Base-by-base conservation (phyloP, 2,113 vertebrate species). In the Emberiza fucata region DNA sequence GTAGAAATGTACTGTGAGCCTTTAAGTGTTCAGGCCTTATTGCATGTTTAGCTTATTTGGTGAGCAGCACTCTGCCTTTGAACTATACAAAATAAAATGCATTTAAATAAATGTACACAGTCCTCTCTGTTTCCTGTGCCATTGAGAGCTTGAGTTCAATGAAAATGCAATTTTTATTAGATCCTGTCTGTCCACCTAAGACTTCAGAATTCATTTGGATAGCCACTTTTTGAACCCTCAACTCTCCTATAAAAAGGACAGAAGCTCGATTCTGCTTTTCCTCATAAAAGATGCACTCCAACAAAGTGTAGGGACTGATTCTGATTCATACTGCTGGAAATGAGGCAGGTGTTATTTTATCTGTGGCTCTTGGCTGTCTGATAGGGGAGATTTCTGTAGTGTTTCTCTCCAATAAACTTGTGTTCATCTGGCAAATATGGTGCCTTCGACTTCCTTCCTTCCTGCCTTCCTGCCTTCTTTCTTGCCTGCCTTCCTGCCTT, bases 371-470 rank as follows among this genome's bases (percentile, higher is more conserved):
- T 63, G 39, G 3, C 35, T 88, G 44, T 59, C 12, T 27, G 11
- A 54, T 18, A 42, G 14, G 22, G 7, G 31, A 48, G 15, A 71
- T 66, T 84, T 70, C 16, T 61, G 57, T 22, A 23, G 9, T 40
- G 27, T 31, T 35, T 53, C 5, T 71, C 53, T 53, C 14, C 37
- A 51, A 23, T 27, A 75, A 70, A 78, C 2, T 11, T 37, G 10
- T 6, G 5, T 70, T 94, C 17, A 51, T 45, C 12, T 63, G n/a
- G 12, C 6, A 68, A 73, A 65, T 18, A 50, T 4, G 16, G 20
- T 59, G 7, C 18, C 9, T 88, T 63, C 0, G 0, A 25, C 4
- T 21, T 25, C 33, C 33, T 42, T 4, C 40, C 19, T 50, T 2
- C 7, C 39, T 27, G 5, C 39, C 27, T 45, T 4, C 61, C 39